phyloP scores from a whole-genome alignment of 2,888 invertebrate species.

The Xestia sexstrigata region DNA sequence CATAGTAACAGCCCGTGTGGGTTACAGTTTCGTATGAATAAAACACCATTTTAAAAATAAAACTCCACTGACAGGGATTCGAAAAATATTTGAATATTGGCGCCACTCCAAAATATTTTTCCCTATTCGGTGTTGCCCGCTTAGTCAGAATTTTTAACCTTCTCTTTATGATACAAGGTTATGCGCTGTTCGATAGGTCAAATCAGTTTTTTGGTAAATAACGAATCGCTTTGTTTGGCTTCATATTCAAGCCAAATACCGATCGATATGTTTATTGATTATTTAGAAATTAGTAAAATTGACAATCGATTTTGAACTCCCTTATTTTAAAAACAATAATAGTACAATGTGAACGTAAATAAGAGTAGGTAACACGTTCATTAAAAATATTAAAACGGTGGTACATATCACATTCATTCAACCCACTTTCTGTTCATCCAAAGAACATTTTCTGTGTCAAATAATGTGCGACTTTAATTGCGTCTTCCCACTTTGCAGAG shows the following conservation, averaged over 20 bases:
- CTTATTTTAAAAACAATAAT: slow-evolving; percentile 6
- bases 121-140: slow-evolving; percentile 57
- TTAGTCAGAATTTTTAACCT: slow-evolving; percentile 54
- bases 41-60: slow-evolving; percentile 57
- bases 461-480: slow-evolving; percentile 28
- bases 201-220: slow-evolving; percentile 26
- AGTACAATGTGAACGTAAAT: slow-evolving; percentile 5
- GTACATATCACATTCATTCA: slow-evolving; percentile 19
- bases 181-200: slow-evolving; percentile 27
- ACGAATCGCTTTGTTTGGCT: slow-evolving; percentile 14
- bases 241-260: background rate
- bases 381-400: slow-evolving; percentile 3
- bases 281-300: slow-evolving; percentile 1
- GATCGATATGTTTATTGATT: background rate
- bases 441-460: slow-evolving; percentile 13
- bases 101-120: slow-evolving; percentile 51
- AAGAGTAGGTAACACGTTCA: slow-evolving; percentile 18
- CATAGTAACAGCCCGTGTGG: slow-evolving; percentile 26
- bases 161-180: slow-evolving; percentile 52
- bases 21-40: slow-evolving; percentile 27
- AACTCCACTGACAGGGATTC: slow-evolving; percentile 18
- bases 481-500: background rate
- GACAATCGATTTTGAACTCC: background rate
- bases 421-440: slow-evolving; percentile 9
- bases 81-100: slow-evolving; percentile 53